Base-by-base conservation (phyloP, 2,888 invertebrate genomes). In the Agriopis aurantiaria region DNA sequence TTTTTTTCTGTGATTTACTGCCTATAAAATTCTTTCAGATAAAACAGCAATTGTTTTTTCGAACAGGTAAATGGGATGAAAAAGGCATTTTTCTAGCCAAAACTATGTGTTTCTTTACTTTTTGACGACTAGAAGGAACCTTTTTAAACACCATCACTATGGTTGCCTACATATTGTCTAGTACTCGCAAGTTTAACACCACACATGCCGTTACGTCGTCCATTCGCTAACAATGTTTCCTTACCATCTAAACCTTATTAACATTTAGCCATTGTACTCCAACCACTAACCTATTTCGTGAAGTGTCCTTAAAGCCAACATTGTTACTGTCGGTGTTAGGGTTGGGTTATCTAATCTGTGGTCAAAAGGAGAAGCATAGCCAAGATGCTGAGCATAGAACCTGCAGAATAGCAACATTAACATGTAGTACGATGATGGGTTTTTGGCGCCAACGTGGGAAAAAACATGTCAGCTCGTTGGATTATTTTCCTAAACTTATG, bases 231-330 rank as follows among this genome's bases (percentile, higher is more conserved):
- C 70, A 68, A 65, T 72, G 73, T 69, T 71, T 73, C 72, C 71
- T 68, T 69, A 75, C 67, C 46, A 62, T 65, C 69, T 71, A 63
- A 75, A 72, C 71, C 72, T 69, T 72, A 74, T 72, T 72, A 75
- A 66, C 68, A 69, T 71, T 75, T 69, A 65, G 58, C 51, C 56
- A 60, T 70, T 63, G 62, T 66, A 52, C 66, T 62, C 57, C 58
- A 63, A 53, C 70, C 66, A 53, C 68, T 72, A 71, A 72, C 70
- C 66, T 71, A 74, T 70, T 70, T 72, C 70, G 59, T 55, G 58
- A 66, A 72, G 69, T 70, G 57, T 64, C 66, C 64, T 67, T 64
- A 58, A 65, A 59, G 49, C 33, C 49, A 60, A 70, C 66, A 66
- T 59, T 65, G 65, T 65, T 61, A 57, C 33, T 57, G 17, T 41